Evolutionary conservation across 2,888 invertebrate species (phyloP).

Genomic region (Brachypalpus laphriformis): DNA sequence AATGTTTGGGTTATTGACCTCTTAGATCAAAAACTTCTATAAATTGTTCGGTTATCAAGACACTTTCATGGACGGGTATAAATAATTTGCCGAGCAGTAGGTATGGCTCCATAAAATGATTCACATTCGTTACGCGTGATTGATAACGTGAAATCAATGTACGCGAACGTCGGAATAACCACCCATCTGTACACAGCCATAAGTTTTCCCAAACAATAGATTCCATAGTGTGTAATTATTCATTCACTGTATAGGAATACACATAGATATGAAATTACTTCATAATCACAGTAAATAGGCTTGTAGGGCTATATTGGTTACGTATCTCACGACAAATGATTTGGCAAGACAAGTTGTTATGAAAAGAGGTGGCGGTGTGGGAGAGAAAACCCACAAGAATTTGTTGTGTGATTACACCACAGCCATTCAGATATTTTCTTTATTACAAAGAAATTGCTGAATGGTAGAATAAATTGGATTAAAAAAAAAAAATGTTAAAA

Average conservation of each 20-base stretch:
- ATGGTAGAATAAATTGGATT: conserved; percentile 20
- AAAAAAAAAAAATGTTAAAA: conserved; percentile 21
- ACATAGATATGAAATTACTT: background rate
- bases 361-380: background rate
- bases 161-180: background rate
- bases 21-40: background rate
- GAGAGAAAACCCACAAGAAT: conserved; percentile 16
- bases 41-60: background rate
- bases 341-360: background rate
- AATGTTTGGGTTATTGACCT: background rate
- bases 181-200: background rate
- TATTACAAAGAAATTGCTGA: background rate
- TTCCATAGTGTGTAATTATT: background rate
- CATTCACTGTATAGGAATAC: background rate
- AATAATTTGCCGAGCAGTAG: background rate
- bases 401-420: background rate
- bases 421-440: background rate
- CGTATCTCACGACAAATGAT: background rate
- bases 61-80: background rate
- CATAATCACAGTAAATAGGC: background rate
- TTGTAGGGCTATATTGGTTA: background rate
- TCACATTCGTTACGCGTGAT: conserved; percentile 14
- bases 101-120: background rate
- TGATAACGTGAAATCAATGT: conserved; percentile 18
- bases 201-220: background rate